These are phyloP conservation scores for Stegastes partitus DNA, from an alignment of 2,113 vertebrate species.

Conservation along the genomic window DNA sequence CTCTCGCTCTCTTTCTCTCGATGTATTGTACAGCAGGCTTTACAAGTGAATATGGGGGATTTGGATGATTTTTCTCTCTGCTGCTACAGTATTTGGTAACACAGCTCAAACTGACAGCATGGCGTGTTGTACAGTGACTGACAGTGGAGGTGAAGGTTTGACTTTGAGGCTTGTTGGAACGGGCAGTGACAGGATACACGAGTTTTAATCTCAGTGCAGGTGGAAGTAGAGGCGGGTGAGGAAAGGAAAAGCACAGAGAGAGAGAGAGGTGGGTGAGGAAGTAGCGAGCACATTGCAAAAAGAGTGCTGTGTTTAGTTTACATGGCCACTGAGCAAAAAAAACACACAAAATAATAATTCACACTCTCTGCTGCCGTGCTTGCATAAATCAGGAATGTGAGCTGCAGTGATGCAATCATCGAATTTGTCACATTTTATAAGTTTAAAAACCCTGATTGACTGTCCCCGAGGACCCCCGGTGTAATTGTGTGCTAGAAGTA, in stretches of 20 bases:
- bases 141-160: constrained; percentile 1
- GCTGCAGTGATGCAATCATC: neutral
- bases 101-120: constrained; percentile 10
- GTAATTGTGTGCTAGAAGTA: constrained; percentile 25
- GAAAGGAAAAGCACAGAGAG: neutral
- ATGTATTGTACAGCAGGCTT: neutral
- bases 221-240: neutral
- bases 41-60: neutral
- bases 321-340: constrained; percentile 12
- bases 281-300: constrained; percentile 20
- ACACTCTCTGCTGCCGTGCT: neutral
- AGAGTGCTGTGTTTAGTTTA: constrained; percentile 3
- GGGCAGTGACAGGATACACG: constrained; percentile 14
- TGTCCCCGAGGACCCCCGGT: neutral
- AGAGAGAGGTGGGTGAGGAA: constrained; percentile 6
- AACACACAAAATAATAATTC: neutral
- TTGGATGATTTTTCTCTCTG: neutral
- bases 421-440: constrained; percentile 13
- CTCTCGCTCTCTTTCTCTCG: too few species aligned
- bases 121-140: neutral
- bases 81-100: constrained; percentile 1
- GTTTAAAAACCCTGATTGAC: constrained; percentile 3
- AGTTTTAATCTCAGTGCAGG: constrained; percentile 14
- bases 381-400: constrained; percentile 5
- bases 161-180: constrained; percentile 10